Base-by-base conservation (phyloP, 2,888 invertebrate genomes). In the Acleris literana region DNA sequence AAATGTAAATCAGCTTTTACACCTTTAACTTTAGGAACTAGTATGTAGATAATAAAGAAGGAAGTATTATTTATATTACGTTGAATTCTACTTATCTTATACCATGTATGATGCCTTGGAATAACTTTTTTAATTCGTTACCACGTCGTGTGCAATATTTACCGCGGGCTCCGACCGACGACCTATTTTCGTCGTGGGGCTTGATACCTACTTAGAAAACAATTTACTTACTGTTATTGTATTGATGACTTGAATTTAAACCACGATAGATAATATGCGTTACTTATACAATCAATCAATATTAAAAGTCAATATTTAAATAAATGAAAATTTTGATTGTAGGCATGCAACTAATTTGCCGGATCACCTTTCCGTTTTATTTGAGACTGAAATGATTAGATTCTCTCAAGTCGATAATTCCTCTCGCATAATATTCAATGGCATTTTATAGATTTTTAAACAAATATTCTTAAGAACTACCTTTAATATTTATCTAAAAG, bases 31-130 rank as follows among this genome's bases (percentile, higher is more conserved):
- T 66, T 62, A 46, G 53, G 53, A 61, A 53, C 57, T 57, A 53
- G 53, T 66, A 62, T 62, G 62, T 66, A 66, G 62, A 57, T 65
- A 61, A 46, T 57, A 62, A 66, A 66, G 62, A 53, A 66, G 46
- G 61, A 62, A 66, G 66, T 66, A 66, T 66, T 66, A 66, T 66
- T 66, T 66, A 62, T 66, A 62, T 66, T 62, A 66, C 57, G 62
- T 66, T 66, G 33, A 58, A 55, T 33, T 61, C 56, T 62, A 62
- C 57, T 66, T 66, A 53, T 46, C 55, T 61, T 61, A 16, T 29
- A 48, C 49, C 43, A 6, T 52, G 52, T 57, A 62, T 48, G 46
- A 66, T 62, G 66, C 66, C 61, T 66, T 66, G 61, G 66, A 57
- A 62, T 66, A 60, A 65, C 64, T 56, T 65, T 44, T 62, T 25